A percentile compares a stretch with the other conserved stretches of the same genome.
These are phyloP conservation scores for Eugnorisma glareosa DNA, from an alignment of 2,888 invertebrate species.

Conservation along the genomic window DNA sequence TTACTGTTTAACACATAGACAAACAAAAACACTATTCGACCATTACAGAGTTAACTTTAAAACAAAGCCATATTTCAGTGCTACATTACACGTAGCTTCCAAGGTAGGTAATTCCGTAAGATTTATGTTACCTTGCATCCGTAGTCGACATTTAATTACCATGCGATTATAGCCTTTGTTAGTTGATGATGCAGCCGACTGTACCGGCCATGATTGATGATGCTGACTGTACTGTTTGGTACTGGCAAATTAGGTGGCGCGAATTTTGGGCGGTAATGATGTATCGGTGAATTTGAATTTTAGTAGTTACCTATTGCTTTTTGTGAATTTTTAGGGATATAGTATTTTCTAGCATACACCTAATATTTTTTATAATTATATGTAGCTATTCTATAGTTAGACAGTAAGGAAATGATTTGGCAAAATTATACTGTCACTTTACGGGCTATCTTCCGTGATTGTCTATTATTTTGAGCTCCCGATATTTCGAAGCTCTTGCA, in stretches of 20 bases:
- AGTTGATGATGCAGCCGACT: constrained; percentile 74
- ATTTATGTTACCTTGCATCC: constrained; percentile 73
- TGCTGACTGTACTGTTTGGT: constrained; percentile 47
- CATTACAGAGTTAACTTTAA: constrained; percentile 42
- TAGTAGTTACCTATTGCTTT: neutral
- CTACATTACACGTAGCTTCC: constrained; percentile 32
- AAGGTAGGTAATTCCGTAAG: constrained; percentile 62
- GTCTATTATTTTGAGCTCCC: too few species aligned
- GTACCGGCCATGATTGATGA: constrained; percentile 74
- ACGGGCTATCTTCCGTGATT: too few species aligned
- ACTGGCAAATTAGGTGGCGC: constrained; percentile 32
- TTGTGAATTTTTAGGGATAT: neutral
- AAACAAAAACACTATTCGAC: constrained; percentile 26
- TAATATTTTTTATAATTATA: too few species aligned
- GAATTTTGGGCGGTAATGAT: neutral
- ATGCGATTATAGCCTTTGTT: constrained; percentile 75
- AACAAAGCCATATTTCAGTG: constrained; percentile 54
- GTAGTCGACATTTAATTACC: constrained; percentile 78
- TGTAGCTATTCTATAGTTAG: too few species aligned
- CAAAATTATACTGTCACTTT: too few species aligned
- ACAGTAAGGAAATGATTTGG: too few species aligned
- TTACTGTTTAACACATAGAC: neutral
- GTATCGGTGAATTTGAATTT: neutral
- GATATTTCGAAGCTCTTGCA: too few species aligned
- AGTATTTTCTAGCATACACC: neutral